Evolutionary conservation across 2,113 vertebrate genomes (phyloP), one percentile per base, ranked within the genome.

Genomic region (Leucosticte australis): DNA sequence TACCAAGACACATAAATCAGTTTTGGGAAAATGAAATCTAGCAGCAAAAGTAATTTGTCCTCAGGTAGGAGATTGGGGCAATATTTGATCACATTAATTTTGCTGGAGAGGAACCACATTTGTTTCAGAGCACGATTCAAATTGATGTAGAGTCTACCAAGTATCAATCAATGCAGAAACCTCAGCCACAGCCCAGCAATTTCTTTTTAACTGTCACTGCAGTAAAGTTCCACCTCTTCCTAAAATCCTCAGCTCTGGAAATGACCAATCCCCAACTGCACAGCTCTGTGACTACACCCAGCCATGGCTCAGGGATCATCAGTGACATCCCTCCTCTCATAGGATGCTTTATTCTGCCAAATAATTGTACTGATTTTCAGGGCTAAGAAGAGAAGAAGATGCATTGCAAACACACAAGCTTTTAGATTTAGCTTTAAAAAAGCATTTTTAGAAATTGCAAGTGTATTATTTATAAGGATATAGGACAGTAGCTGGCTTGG

Each of bases 21-120:
- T 50, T 89, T 76, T 26, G 50, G 74, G 83, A 84, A 92, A 93
- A 90, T 83, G 22, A 87, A 80, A 94, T 87, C 70, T 20, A 92
- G 86, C 59, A 91, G 60, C 74, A 77, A 47, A 89, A 87, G 85
- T 64, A 86, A 93, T 95, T 96, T 83, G 56, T 93, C 59, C 63
- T 55, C 55, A 31, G n/a, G 49, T 37, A 37, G 39, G 68, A 93
- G 82, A 80, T 0, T 8, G 23, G 39, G 67, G 60, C 49, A 90
- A 55, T 87, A 80, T 80, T 77, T 80, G 56, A 95, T 81, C 81
- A 41, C 59, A 89, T 87, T 87, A 70, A 95, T 93, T 97, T 78
- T 21, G 4, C 77, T 60, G 10, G 41, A 87, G 46, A 67, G 60
- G 42, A 95, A 89, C 44, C 73, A 44, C 59, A 59, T 85, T 95